A percentile compares a stretch with the other conserved stretches of the same genome.
phyloP scores from a whole-genome alignment of 1,140 invertebrate genomes.

The Nephotettix cincticeps region DNA sequence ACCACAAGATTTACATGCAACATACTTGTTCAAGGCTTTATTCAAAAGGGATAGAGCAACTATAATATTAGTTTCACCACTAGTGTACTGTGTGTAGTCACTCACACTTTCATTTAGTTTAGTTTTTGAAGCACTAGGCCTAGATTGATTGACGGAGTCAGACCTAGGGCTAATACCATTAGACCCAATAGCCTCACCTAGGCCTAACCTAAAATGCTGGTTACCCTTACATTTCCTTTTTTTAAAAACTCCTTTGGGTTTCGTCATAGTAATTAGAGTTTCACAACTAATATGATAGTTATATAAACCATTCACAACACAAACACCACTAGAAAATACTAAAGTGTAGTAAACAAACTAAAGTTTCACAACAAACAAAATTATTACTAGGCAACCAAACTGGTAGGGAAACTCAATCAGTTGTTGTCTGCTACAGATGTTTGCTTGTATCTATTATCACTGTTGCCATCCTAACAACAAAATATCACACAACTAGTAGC shows the following conservation, averaged over 20 bases:
- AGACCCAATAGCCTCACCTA: not conserved
- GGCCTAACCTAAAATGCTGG: not conserved
- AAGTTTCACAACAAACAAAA: too few species aligned
- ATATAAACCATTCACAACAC: not conserved
- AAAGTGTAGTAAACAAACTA: too few species aligned
- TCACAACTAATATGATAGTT: not conserved
- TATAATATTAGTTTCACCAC: too few species aligned
- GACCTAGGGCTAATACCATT: not conserved
- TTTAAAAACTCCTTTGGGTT: constrained; percentile 13
- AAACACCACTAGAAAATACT: not conserved
- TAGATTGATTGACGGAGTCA: constrained; percentile 9
- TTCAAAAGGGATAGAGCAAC: not conserved
- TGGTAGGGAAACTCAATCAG: too few species aligned
- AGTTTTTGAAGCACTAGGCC: constrained; percentile 6
- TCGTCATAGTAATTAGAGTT: not conserved
- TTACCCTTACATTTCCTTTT: not conserved
- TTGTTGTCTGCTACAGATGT: not conserved
- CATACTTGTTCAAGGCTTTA: constrained; percentile 10
- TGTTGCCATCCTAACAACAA: not conserved
- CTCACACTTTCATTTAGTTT: constrained; percentile 16
- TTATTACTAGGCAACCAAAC: too few species aligned
- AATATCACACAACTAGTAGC: not conserved
- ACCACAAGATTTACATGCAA: constrained; percentile 9
- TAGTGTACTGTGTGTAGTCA: too few species aligned
- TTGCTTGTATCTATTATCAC: not conserved